A percentile compares a stretch with the other conserved stretches of the same genome.
phyloP scores from a whole-genome alignment of 2,888 invertebrate species.

The Tipula vernalis region DNA sequence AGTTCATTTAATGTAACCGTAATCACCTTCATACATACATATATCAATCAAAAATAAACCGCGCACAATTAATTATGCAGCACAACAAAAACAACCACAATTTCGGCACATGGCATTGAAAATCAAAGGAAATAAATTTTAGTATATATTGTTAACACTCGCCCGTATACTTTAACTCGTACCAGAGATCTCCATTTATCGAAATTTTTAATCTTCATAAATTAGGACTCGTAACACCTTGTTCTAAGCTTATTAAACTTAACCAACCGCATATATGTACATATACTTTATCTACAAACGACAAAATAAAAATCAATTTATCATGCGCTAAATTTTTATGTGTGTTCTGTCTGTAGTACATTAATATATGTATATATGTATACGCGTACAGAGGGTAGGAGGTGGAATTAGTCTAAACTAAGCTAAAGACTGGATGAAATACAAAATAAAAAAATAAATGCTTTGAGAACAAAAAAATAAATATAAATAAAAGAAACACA shows the following conservation, averaged over 20 bases:
- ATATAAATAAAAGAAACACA: background rate
- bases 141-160: background rate
- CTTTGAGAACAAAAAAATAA: background rate
- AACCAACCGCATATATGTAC: background rate
- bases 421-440: background rate
- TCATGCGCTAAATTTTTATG: background rate
- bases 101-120: background rate
- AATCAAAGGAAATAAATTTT: background rate
- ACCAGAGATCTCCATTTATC: background rate
- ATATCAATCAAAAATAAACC: background rate
- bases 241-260: background rate
- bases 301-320: background rate
- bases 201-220: background rate
- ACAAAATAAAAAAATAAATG: background rate
- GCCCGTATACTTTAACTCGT: background rate
- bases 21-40: background rate
- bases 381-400: background rate
- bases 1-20: background rate
- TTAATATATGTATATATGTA: background rate
- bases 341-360: background rate
- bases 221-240: background rate
- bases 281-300: background rate
- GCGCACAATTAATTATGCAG: background rate
- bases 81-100: background rate
- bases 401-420: background rate